These are phyloP conservation scores for Lutraria lutraria DNA, from an alignment of 2,888 invertebrate genomes.

Conservation along the genomic window DNA sequence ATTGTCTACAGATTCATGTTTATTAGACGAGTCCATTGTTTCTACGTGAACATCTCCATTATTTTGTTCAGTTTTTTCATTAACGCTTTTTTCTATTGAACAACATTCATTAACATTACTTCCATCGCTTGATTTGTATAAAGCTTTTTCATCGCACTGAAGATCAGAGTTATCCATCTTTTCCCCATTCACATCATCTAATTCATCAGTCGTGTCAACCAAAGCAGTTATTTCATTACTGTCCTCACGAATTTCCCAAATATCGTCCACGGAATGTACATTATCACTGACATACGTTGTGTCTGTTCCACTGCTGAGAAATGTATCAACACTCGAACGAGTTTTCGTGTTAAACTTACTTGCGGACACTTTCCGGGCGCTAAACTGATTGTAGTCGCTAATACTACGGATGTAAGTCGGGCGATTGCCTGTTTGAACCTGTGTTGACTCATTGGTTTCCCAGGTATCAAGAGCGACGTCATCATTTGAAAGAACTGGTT, in stretches of 20 bases:
- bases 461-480: slow-evolving; percentile 24
- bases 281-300: slow-evolving; percentile 59
- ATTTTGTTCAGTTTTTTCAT: neutral
- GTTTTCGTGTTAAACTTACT: slow-evolving; percentile 26
- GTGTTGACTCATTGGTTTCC: neutral
- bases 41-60: neutral
- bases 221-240: slow-evolving; percentile 48
- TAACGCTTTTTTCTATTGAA: neutral
- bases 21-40: neutral
- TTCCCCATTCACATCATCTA: neutral
- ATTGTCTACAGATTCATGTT: neutral
- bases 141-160: neutral
- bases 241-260: slow-evolving; percentile 63
- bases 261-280: slow-evolving; percentile 51
- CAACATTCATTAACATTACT: neutral
- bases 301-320: slow-evolving; percentile 64
- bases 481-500: slow-evolving; percentile 39
- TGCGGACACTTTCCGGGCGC: slow-evolving; percentile 16
- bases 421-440: slow-evolving; percentile 17
- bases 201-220: neutral
- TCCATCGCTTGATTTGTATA: neutral
- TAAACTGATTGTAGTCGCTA: slow-evolving; percentile 55
- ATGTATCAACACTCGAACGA: slow-evolving; percentile 58
- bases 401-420: slow-evolving; percentile 65
- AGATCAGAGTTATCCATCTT: neutral